These are phyloP conservation scores for Ostrea edulis DNA, from an alignment of 1,140 invertebrate species.

Conservation along the genomic window DNA sequence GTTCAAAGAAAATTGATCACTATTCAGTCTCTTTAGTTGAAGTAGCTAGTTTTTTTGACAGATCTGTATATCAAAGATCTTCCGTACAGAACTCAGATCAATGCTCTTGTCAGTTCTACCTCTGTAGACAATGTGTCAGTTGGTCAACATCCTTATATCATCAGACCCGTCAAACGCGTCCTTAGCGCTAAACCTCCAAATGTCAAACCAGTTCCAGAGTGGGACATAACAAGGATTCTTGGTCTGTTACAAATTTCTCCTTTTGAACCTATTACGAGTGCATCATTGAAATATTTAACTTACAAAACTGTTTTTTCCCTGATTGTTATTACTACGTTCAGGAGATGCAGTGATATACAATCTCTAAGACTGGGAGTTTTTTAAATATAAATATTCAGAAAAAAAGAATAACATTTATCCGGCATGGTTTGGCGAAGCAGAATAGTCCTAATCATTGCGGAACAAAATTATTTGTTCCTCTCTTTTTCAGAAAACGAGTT, in stretches of 20 bases:
- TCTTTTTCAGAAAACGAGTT: conserved; percentile 49
- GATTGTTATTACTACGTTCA: conserved; percentile 25
- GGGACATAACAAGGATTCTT: conserved; percentile 50
- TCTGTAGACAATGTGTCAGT: no score
- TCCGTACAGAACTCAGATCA: no score
- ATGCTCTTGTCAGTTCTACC: no score
- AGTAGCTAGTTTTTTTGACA: no score
- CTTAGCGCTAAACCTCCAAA: no score
- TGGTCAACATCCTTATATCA: no score
- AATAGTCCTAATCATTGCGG: conserved; percentile 43
- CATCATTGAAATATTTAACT: no score
- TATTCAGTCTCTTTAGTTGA: no score
- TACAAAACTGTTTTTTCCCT: conserved; percentile 46
- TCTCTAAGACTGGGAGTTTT: conserved; percentile 45
- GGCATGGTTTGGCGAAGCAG: conserved; percentile 53
- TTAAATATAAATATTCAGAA: conserved; percentile 51
- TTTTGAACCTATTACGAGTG: conserved; percentile 54
- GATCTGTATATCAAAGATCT: no score
- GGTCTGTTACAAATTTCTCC: conserved; percentile 23
- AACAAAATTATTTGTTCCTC: conserved; percentile 52
- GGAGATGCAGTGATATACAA: conserved; percentile 54
- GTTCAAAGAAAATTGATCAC: no score
- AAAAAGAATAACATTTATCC: conserved; percentile 52
- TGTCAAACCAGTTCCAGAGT: no score
- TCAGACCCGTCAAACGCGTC: no score